These are phyloP conservation scores for Hyposoter dolosus DNA, from an alignment of 2,888 invertebrate species.

Conservation along the genomic window DNA sequence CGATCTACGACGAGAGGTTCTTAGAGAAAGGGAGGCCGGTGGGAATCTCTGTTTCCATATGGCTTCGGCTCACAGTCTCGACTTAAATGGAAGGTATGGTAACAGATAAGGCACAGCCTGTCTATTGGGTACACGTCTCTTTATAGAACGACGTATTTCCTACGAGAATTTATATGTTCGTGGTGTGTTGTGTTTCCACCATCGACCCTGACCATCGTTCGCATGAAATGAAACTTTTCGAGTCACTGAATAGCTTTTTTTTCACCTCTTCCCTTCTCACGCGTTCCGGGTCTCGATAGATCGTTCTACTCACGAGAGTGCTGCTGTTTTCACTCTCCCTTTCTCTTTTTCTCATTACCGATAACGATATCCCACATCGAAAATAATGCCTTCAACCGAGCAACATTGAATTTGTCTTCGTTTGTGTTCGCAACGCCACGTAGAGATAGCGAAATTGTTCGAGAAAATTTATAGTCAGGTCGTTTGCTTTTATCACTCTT, in stretches of 20 bases:
- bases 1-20: conserved; percentile 75
- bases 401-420: conserved; percentile 56
- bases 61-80: conserved; percentile 54
- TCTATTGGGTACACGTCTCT: conserved; percentile 70
- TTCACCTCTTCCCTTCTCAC: neutral
- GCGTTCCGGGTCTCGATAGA: conserved; percentile 42
- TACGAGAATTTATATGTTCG: conserved; percentile 75
- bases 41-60: conserved; percentile 18
- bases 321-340: conserved; percentile 10
- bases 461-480: conserved; percentile 41
- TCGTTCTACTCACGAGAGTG: conserved; percentile 51
- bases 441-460: conserved; percentile 55
- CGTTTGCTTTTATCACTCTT: conserved; percentile 36
- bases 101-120: conserved; percentile 74
- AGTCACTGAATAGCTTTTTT: conserved; percentile 50
- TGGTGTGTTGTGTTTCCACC: conserved; percentile 43
- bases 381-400: conserved; percentile 40
- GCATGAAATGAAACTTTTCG: conserved; percentile 65
- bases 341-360: conserved; percentile 53
- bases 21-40: conserved; percentile 46
- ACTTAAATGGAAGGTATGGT: conserved; percentile 76
- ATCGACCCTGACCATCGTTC: conserved; percentile 46
- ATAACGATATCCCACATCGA: conserved; percentile 57
- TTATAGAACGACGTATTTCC: conserved; percentile 56
- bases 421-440: conserved; percentile 37